Evolutionary conservation across 2,888 invertebrate genomes (phyloP).

Genomic region (Gastrophysa polygoni): DNA sequence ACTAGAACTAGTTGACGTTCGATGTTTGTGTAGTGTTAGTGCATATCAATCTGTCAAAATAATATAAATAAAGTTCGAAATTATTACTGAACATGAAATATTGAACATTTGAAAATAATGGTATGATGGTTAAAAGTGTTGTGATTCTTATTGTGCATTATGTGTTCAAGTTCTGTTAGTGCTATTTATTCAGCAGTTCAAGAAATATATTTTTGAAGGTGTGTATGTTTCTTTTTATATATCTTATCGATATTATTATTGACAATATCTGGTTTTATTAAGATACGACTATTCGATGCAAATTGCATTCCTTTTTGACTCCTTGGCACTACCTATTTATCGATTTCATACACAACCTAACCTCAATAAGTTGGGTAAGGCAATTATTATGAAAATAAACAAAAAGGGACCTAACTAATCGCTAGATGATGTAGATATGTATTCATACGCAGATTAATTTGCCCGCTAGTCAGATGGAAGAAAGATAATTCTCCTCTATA

Average conservation of each 20-base stretch:
- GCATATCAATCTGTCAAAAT: slow-evolving; percentile 47
- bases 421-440: no score
- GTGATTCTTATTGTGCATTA: slow-evolving; percentile 9
- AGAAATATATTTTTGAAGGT: slow-evolving; percentile 26
- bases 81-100: slow-evolving; percentile 3
- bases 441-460: no score
- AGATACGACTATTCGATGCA: background rate
- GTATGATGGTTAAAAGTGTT: slow-evolving; percentile 28
- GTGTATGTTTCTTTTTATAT: slow-evolving; percentile 20
- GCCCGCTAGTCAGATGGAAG: no score
- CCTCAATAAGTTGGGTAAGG: slow-evolving; percentile 18
- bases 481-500: no score
- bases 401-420: no score
- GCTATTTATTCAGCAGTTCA: slow-evolving; percentile 21
- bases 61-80: slow-evolving; percentile 24
- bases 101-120: slow-evolving; percentile 12
- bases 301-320: slow-evolving; percentile 3
- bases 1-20: slow-evolving; percentile 48
- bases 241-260: slow-evolving; percentile 13
- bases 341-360: slow-evolving; percentile 30
- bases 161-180: slow-evolving; percentile 15
- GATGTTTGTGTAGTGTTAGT: slow-evolving; percentile 43
- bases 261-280: slow-evolving; percentile 8
- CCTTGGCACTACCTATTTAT: slow-evolving; percentile 35
- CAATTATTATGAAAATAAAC: no score